Percentiles rank a stretch among this genome's conserved stretches.
phyloP scores from a whole-genome alignment of 92 coral and sea anemone species.

The Porites cylindrica region DNA sequence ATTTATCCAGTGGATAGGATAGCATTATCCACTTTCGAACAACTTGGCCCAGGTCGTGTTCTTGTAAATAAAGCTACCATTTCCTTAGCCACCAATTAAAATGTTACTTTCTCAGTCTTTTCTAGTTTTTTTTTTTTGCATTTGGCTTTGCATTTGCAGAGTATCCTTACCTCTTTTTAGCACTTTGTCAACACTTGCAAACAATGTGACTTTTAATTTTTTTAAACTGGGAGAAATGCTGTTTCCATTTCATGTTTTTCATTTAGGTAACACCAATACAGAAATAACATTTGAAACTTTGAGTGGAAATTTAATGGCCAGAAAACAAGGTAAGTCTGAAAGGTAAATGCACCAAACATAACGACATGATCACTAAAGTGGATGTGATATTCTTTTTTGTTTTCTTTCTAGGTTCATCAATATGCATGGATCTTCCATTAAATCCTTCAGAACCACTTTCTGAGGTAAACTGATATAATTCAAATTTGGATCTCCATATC shows the following conservation, averaged over 20 bases:
- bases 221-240: not conserved
- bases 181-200: no score
- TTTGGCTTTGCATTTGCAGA: no score
- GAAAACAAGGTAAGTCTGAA: slow-evolving; percentile 49
- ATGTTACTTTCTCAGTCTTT: no score
- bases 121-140: no score
- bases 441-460: slow-evolving; percentile 9
- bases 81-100: no score
- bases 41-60: no score
- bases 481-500: not conserved
- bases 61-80: no score
- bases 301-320: slow-evolving; percentile 75
- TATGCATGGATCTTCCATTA: slow-evolving; percentile 30
- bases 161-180: no score
- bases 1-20: no score
- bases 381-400: not conserved
- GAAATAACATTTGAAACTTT: slow-evolving; percentile 78
- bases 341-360: not conserved
- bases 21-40: no score
- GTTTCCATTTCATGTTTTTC: not conserved
- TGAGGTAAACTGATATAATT: not conserved
- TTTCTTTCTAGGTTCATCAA: slow-evolving; percentile 10
- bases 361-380: not conserved
- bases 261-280: slow-evolving; percentile 67
- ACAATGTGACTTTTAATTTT: not conserved